Conservation (phyloP, 2,797 vertebrate genomes). For the Gallinago nigripennis region DNA sequence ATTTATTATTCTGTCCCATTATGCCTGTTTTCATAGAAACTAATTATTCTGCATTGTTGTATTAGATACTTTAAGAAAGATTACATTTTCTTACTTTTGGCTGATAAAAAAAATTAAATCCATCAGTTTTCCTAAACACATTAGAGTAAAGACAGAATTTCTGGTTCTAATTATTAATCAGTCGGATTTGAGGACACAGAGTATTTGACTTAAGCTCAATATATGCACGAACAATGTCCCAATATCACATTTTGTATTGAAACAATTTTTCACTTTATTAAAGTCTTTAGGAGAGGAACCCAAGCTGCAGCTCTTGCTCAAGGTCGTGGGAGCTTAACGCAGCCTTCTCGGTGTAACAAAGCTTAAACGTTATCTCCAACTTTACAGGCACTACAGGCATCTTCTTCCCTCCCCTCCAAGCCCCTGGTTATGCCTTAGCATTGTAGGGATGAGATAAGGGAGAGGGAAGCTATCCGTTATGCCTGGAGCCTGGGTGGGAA, state of each 20-base stretch:
- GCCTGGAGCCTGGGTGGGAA: neutral
- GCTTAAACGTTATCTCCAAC: conserved; percentile 72
- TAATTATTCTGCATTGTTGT: conserved; percentile 84
- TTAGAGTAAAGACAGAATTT: conserved; percentile 81
- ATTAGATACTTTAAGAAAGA: conserved; percentile 85
- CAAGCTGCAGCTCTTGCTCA: conserved; percentile 49
- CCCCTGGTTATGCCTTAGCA: neutral
- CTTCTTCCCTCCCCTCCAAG: conserved; percentile 47
- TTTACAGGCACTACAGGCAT: conserved; percentile 63
- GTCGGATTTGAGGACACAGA: conserved; percentile 79
- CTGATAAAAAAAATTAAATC: conserved; percentile 86
- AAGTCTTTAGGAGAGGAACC: conserved; percentile 73
- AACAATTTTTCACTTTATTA: conserved; percentile 83
- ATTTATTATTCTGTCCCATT: conserved; percentile 84
- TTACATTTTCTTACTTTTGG: conserved; percentile 84
- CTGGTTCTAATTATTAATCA: conserved; percentile 84
- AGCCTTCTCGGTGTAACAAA: conserved; percentile 62
- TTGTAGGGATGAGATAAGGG: conserved; percentile 49
- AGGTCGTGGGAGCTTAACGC: conserved; percentile 59
- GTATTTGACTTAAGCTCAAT: conserved; percentile 82
- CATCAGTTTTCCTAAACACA: conserved; percentile 85
- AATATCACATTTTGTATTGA: conserved; percentile 78
- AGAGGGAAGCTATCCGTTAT: neutral
- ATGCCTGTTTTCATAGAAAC: conserved; percentile 83
- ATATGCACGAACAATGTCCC: conserved; percentile 80